These are phyloP conservation scores for Coilia nasus DNA, from an alignment of 2,797 vertebrate species.

Conservation along the genomic window DNA sequence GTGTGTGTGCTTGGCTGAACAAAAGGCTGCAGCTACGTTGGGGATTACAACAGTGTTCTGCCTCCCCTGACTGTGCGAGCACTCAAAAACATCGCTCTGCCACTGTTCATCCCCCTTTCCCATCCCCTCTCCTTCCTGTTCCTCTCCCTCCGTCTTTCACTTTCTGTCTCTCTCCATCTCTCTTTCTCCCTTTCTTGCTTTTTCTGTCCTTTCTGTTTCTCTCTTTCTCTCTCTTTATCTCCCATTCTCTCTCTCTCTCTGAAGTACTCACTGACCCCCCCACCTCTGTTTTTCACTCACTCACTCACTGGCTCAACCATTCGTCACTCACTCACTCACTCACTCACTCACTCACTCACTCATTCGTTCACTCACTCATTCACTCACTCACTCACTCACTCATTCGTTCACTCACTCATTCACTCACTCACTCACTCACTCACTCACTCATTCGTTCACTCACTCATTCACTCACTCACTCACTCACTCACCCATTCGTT, in stretches of 20 bases:
- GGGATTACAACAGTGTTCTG: constrained; percentile 37
- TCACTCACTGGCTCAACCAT: too few relatives aligned
- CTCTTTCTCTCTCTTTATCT: neutral
- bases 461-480: neutral
- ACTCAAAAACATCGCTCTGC: constrained; percentile 36
- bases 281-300: constrained; percentile 12
- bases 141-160: neutral
- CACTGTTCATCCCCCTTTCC: constrained; percentile 17
- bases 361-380: neutral
- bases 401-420: constrained; percentile 19
- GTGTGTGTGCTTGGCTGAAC: constrained; percentile 35
- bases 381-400: neutral
- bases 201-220: neutral
- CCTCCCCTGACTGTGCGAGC: constrained; percentile 43
- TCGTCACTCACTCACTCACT: neutral
- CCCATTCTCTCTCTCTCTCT: constrained; percentile 20
- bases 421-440: neutral
- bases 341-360: too few relatives aligned
- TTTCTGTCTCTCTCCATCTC: neutral
- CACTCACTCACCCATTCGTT: constrained; percentile 33
- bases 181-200: constrained; percentile 30
- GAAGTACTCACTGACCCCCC: constrained; percentile 31
- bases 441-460: constrained; percentile 21
- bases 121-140: constrained; percentile 38
- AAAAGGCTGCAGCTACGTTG: constrained; percentile 42